A percentile compares a stretch with the other conserved stretches of the same genome.
phyloP scores from a whole-genome alignment of 2,113 vertebrate species.

The Paralichthys olivaceus region DNA sequence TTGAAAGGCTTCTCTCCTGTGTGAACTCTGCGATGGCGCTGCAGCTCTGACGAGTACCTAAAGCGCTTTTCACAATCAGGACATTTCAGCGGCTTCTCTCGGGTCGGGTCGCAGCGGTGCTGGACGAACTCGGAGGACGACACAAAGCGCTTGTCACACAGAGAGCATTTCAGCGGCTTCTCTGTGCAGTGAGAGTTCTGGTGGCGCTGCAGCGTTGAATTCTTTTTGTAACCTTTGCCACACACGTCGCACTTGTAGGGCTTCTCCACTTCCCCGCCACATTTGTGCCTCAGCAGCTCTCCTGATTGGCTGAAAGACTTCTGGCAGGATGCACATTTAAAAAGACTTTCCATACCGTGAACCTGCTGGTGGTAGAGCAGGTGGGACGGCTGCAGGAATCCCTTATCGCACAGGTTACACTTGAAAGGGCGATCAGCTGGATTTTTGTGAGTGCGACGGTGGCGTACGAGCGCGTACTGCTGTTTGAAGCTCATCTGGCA shows the following conservation, averaged over 20 bases:
- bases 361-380: slow-evolving; percentile 96
- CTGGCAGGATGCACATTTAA: slow-evolving; percentile 96
- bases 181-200: slow-evolving; percentile 91
- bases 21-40: slow-evolving; percentile 94
- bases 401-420: slow-evolving; percentile 95
- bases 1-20: slow-evolving; percentile 98
- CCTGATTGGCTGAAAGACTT: slow-evolving; percentile 96
- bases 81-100: slow-evolving; percentile 95
- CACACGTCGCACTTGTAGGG: slow-evolving; percentile 95
- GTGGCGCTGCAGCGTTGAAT: slow-evolving; percentile 94
- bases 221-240: slow-evolving; percentile 95
- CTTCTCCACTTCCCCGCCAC: slow-evolving; percentile 87
- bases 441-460: slow-evolving; percentile 93
- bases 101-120: slow-evolving; percentile 93
- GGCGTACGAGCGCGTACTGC: slow-evolving; percentile 94
- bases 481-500: slow-evolving; percentile 99
- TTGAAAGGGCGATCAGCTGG: slow-evolving; percentile 87
- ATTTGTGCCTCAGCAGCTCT: slow-evolving; percentile 93
- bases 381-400: slow-evolving; percentile 93
- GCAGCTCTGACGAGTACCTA: slow-evolving; percentile 94
- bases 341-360: slow-evolving; percentile 93
- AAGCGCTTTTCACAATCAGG: slow-evolving; percentile 97
- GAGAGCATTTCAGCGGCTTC: slow-evolving; percentile 94
- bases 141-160: slow-evolving; percentile 94
- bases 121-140: slow-evolving; percentile 96